phyloP scores from a whole-genome alignment of 2,113 vertebrate genomes.

The Calypte anna region DNA sequence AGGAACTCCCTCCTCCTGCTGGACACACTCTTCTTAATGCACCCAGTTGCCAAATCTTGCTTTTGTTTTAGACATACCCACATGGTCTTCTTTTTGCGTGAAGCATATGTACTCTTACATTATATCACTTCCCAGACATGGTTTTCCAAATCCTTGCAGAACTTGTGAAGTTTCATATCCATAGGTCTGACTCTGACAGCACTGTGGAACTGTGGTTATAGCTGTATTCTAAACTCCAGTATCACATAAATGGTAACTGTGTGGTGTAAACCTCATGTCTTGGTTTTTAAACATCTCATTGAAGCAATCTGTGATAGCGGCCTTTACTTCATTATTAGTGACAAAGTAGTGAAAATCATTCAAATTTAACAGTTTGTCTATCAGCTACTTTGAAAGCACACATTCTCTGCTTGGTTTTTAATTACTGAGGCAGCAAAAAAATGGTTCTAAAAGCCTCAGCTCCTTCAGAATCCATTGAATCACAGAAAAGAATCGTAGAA shows the following conservation, averaged over 20 bases:
- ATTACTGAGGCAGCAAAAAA: not conserved
- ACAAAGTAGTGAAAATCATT: not conserved
- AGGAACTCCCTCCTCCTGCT: too few species aligned
- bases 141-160: not conserved
- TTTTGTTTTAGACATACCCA: not conserved
- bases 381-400: constrained; percentile 8
- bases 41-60: not conserved
- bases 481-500: too few species aligned
- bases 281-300: not conserved
- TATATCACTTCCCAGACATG: not conserved
- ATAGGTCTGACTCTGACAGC: not conserved
- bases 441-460: not conserved
- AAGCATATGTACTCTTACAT: not conserved
- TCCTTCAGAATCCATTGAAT: not conserved
- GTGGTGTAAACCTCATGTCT: not conserved
- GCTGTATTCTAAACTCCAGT: not conserved
- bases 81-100: not conserved
- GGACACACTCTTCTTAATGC: not conserved
- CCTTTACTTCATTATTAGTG: not conserved
- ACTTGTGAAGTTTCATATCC: not conserved
- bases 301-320: not conserved
- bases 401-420: not conserved
- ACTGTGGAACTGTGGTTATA: not conserved
- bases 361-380: not conserved
- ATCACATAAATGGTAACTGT: not conserved